Conservation (phyloP, 2,888 invertebrate species). For the Hyles lineata region DNA sequence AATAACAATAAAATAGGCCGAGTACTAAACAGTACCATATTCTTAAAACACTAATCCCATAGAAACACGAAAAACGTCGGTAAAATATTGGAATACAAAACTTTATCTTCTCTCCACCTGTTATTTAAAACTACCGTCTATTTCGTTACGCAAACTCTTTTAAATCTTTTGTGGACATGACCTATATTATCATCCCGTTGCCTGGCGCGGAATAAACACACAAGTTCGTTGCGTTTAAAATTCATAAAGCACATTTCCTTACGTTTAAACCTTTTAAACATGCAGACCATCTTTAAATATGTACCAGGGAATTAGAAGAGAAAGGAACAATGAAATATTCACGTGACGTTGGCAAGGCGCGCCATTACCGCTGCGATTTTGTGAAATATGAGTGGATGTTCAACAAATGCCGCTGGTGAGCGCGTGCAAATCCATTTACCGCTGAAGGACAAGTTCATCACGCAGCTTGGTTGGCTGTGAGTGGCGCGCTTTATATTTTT, state of each 20-base stretch:
- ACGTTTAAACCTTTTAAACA: constrained; percentile 43
- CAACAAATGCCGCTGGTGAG: constrained; percentile 12
- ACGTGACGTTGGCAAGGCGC: constrained; percentile 38
- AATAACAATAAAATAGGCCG: no score
- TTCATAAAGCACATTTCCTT: constrained; percentile 30
- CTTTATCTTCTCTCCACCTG: not conserved
- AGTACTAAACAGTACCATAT: no score
- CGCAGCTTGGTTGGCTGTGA: not conserved
- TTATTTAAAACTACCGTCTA: not conserved
- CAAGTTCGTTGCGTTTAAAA: not conserved
- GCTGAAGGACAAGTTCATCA: constrained; percentile 24
- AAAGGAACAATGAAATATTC: constrained; percentile 59
- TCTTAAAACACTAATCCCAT: not conserved
- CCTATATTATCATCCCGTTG: not conserved
- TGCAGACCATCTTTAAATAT: constrained; percentile 56
- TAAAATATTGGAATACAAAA: not conserved
- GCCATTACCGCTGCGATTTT: constrained; percentile 28
- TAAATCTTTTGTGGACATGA: not conserved
- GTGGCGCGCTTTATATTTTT: constrained; percentile 18
- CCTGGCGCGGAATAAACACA: not conserved
- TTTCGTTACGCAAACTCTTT: not conserved
- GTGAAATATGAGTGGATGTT: constrained; percentile 20
- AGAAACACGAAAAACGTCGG: not conserved
- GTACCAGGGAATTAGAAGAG: constrained; percentile 59
- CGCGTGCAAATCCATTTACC: constrained; percentile 13